phyloP scores from a whole-genome alignment of 2,113 vertebrate genomes.

The Mugil cephalus region DNA sequence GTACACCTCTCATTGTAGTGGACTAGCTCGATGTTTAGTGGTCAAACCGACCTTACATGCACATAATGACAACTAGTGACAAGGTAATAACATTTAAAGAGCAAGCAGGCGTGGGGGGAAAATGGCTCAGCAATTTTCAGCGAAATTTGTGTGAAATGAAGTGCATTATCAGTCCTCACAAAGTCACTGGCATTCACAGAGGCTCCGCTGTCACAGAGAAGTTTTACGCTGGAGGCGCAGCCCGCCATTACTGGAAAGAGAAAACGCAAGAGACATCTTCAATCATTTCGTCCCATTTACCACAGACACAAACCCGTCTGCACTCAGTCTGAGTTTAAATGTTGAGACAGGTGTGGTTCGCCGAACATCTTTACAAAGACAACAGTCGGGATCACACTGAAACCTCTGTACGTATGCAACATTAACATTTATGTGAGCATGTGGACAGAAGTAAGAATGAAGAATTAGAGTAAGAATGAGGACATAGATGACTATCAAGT shows the following conservation, averaged over 20 bases:
- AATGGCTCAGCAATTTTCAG: not conserved
- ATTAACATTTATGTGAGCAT: not conserved
- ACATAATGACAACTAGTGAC: not conserved
- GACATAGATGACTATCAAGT: not conserved
- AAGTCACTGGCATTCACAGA: slow-evolving; percentile 91
- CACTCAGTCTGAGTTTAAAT: not conserved
- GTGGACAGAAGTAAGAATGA: not conserved
- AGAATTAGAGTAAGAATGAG: not conserved
- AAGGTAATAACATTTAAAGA: not conserved
- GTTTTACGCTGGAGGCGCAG: slow-evolving; percentile 92
- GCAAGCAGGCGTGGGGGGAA: not conserved
- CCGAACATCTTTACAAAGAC: not conserved
- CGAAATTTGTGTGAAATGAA: slow-evolving; percentile 29
- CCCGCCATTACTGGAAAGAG: slow-evolving; percentile 91
- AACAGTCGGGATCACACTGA: not conserved
- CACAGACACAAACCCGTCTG: not conserved
- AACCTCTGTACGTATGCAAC: not conserved
- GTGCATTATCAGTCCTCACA: slow-evolving; percentile 83
- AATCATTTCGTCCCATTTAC: slow-evolving; percentile 31
- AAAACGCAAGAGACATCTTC: not conserved
- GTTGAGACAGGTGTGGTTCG: not conserved
- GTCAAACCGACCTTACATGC: not conserved
- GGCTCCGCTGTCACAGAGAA: slow-evolving; percentile 94
- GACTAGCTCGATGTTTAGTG: not conserved
- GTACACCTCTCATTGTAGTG: not conserved